Evolutionary conservation across 2,888 invertebrate genomes (phyloP).

Genomic region (Trichacis sp.): DNA sequence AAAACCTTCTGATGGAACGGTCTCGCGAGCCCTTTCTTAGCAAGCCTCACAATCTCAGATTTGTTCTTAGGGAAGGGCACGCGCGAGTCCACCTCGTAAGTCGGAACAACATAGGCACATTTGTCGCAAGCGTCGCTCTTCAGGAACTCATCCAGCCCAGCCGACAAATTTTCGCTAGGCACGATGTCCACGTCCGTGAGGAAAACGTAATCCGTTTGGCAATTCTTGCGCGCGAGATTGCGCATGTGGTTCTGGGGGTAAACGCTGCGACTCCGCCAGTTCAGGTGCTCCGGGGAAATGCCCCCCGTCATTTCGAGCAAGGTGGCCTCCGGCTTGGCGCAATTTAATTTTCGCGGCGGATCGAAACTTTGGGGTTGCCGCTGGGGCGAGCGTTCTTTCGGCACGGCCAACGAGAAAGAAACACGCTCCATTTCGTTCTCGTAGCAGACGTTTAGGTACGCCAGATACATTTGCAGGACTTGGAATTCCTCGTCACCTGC

Average conservation of each 20-base stretch:
- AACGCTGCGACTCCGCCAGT: slow-evolving; percentile 81
- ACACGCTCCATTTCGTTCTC: slow-evolving; percentile 79
- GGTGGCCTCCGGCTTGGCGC: slow-evolving; percentile 77
- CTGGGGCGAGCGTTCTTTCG: slow-evolving; percentile 72
- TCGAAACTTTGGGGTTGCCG: slow-evolving; percentile 56
- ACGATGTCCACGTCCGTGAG: slow-evolving; percentile 91
- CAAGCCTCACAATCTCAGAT: slow-evolving; percentile 80
- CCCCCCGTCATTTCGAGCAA: slow-evolving; percentile 74
- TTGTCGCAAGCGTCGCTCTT: slow-evolving; percentile 72
- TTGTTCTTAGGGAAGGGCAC: slow-evolving; percentile 86
- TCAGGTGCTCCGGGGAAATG: slow-evolving; percentile 74
- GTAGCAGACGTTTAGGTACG: slow-evolving; percentile 82
- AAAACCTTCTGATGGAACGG: slow-evolving; percentile 86
- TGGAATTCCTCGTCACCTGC: slow-evolving; percentile 83
- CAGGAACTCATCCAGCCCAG: slow-evolving; percentile 79
- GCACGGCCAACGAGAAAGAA: slow-evolving; percentile 81
- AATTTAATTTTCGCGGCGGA: slow-evolving; percentile 70
- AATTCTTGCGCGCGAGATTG: slow-evolving; percentile 87
- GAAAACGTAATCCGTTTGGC: slow-evolving; percentile 84
- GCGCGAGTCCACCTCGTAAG: slow-evolving; percentile 86
- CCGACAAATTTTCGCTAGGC: slow-evolving; percentile 81
- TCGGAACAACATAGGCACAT: slow-evolving; percentile 91
- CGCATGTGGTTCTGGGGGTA: slow-evolving; percentile 93
- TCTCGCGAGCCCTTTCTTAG: slow-evolving; percentile 83
- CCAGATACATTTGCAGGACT: slow-evolving; percentile 79